These are phyloP conservation scores for Ivindomyrus marchei DNA, from an alignment of 2,113 vertebrate genomes.

Conservation along the genomic window DNA sequence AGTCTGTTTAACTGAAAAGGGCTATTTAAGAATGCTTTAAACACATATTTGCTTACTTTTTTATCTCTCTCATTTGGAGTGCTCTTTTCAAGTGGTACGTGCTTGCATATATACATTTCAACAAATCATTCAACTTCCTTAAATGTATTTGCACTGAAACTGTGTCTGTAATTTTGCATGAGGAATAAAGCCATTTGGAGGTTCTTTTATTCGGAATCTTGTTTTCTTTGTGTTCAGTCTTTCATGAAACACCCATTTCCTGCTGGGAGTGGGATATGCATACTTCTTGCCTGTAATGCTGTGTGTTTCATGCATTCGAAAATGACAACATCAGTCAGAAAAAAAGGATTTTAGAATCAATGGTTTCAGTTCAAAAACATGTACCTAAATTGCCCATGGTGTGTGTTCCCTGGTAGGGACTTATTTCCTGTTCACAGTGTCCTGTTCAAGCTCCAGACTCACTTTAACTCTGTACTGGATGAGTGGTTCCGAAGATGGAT, in stretches of 20 bases:
- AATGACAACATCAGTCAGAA: neutral
- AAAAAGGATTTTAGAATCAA: neutral
- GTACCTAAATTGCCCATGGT: neutral
- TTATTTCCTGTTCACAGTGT: neutral
- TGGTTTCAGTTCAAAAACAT: neutral
- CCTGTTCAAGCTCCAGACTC: neutral
- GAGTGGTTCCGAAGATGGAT: neutral
- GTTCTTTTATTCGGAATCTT: neutral
- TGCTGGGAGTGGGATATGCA: neutral
- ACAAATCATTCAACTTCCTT: neutral
- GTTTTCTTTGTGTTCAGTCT: neutral
- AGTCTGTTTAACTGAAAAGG: neutral
- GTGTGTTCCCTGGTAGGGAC: neutral
- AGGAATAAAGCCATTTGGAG: conserved; percentile 27
- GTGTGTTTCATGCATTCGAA: neutral
- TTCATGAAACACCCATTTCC: neutral
- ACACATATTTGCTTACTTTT: neutral
- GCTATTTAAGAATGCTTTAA: conserved; percentile 12
- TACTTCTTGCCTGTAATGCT: neutral
- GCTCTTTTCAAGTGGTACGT: conserved; percentile 18
- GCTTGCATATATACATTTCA: conserved; percentile 11
- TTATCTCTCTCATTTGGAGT: neutral
- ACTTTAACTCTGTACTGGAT: neutral
- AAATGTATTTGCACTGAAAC: conserved; percentile 15
- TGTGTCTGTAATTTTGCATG: conserved; percentile 23